Conservation (phyloP, 2,113 vertebrate species). For the Strigops habroptila region DNA sequence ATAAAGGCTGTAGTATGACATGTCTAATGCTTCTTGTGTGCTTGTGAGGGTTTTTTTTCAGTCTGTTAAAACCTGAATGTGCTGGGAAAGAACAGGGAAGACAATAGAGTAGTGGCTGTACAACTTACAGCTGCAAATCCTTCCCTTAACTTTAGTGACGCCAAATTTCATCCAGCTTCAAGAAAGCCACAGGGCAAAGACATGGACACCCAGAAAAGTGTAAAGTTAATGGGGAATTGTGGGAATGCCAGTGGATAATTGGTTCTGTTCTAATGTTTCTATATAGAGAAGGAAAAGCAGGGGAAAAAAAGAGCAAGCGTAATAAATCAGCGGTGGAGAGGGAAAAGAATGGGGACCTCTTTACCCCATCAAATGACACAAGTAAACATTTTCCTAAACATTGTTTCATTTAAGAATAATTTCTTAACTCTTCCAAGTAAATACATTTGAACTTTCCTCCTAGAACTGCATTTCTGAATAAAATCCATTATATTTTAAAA, state of each 20-base stretch:
- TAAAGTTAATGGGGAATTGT: background rate
- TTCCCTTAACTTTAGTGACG: background rate
- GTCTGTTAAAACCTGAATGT: background rate
- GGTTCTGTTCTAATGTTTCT: background rate
- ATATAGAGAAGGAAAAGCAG: background rate
- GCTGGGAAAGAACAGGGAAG: background rate
- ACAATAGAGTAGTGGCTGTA: background rate
- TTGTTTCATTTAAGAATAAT: background rate
- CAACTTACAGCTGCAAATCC: background rate
- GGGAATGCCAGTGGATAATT: background rate
- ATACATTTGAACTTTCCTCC: background rate
- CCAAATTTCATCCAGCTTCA: background rate
- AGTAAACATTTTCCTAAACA: background rate
- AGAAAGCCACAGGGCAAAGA: background rate
- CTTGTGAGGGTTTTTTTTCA: accelerated
- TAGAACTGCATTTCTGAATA: background rate
- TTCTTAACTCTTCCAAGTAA: background rate
- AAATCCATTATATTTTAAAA: background rate
- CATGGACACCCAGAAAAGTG: background rate
- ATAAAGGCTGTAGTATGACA: background rate
- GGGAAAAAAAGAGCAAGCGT: background rate
- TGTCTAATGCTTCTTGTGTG: background rate
- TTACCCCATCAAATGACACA: background rate
- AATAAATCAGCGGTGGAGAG: background rate
- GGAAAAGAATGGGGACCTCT: background rate